Evolutionary conservation across 2,888 invertebrate species (phyloP).

Genomic region (Geophilus truncorum): DNA sequence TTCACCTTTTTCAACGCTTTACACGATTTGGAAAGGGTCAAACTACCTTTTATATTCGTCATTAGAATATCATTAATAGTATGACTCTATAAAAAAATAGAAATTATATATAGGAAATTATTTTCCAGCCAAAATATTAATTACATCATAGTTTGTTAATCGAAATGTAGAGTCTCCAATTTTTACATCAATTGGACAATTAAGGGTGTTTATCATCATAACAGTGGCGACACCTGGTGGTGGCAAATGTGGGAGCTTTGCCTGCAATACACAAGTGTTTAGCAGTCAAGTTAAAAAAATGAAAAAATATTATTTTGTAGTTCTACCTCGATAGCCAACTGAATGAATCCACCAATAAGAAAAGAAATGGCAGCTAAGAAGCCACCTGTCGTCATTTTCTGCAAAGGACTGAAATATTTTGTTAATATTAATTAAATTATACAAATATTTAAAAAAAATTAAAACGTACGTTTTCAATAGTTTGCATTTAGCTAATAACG

Average conservation of each 20-base stretch:
- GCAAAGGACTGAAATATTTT: constrained; percentile 68
- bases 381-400: constrained; percentile 82
- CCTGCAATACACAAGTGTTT: no score
- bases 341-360: constrained; percentile 78
- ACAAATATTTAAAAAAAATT: background rate
- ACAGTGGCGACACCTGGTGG: no score
- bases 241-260: no score
- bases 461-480: background rate
- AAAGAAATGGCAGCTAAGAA: constrained; percentile 78
- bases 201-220: no score
- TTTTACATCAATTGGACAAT: no score
- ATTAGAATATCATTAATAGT: background rate
- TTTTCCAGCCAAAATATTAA: no score
- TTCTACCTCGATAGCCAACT: constrained; percentile 64
- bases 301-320: constrained; percentile 38
- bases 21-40: no score
- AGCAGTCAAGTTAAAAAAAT: background rate
- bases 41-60: no score
- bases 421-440: no score
- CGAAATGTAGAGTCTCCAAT: background rate
- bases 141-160: background rate
- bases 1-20: no score
- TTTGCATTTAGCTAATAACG: background rate
- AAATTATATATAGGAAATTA: no score
- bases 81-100: background rate